Base-by-base conservation (phyloP, 2,888 invertebrate genomes). In the Physocephala rufipes region DNA sequence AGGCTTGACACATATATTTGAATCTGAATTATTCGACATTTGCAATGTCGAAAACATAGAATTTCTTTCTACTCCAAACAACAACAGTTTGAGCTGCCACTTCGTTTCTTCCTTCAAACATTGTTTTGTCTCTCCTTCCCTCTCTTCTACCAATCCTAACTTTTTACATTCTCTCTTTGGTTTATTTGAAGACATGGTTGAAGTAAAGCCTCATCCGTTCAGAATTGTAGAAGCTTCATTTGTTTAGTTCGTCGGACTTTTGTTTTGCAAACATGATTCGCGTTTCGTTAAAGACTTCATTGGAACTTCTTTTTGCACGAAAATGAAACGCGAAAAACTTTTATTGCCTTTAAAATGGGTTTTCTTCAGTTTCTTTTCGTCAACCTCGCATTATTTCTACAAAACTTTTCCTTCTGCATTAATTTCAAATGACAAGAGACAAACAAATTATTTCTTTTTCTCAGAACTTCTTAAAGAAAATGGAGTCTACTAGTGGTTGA, bases 261-360 rank as follows among this genome's bases (percentile, higher is more conserved):
- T 36, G 36, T 36, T 36, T 36, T 36, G 36, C 36, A 9, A 9
- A 36, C 36, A 4, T 36, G 36, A 36, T 36, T 36, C 36, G 36
- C 9, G 36, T 36, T 36, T 9, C 36, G 36, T n/a, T 49, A 49
- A 49, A 49, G 49, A 49, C 49, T 49, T 49, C 49, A 49, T 49
- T 49, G 4, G n/a, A 19, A 36, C 36, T 36, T 36, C 5, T 15
- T 49, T 2, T 49, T 3, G 49, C 49, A 49, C 19, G 49, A 49
- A 49, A 49, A 49, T 49, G 49, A 49, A 36, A 36, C 36, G 49
- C n/a, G 49, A 49, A 49, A 49, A 49, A 2, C 16, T 49, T 49
- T 49, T 49, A 19, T n/a, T 7, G 49, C 49, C 49, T 2, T 15
- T 36, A 4, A 36, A 36, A 36, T 9, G 36, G 9, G 4, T 36